Evolutionary conservation across 2,888 invertebrate genomes (phyloP).

Genomic region (Leucophora obtusa): DNA sequence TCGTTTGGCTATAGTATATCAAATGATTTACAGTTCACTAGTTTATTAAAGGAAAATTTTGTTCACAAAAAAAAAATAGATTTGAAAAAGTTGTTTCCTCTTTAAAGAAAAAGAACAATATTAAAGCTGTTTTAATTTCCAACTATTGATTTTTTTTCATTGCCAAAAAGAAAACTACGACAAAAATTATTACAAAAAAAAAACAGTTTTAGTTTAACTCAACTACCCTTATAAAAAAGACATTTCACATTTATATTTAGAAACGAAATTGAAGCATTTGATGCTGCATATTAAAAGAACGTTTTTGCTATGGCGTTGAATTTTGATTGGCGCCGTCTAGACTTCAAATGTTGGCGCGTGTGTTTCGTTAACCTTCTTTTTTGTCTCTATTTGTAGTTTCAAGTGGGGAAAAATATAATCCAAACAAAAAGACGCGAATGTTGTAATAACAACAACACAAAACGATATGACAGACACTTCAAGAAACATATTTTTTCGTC

Average conservation of each 20-base stretch:
- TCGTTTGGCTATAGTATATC: constrained; percentile 40
- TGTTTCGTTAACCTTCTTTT: constrained; percentile 57
- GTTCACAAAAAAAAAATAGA: not conserved
- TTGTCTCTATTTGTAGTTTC: not conserved
- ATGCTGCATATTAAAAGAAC: constrained; percentile 4
- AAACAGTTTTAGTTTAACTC: not conserved
- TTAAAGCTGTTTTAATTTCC: not conserved
- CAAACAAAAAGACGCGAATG: not conserved
- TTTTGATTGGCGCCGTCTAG: constrained; percentile 61
- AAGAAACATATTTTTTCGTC: not conserved
- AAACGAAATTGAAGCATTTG: not conserved
- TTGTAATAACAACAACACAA: not conserved
- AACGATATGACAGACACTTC: not conserved
- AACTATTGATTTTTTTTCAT: not conserved
- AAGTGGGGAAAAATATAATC: not conserved
- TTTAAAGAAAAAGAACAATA: not conserved
- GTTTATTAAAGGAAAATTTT: not conserved
- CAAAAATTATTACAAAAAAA: not conserved
- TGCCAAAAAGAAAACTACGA: not conserved
- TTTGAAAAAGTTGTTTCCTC: too few relatives aligned
- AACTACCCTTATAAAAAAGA: not conserved
- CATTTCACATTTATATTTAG: not conserved
- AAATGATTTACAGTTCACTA: constrained; percentile 31
- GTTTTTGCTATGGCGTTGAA: constrained; percentile 37
- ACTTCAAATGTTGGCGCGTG: constrained; percentile 57